These are phyloP conservation scores for Coreius guichenoti DNA, from an alignment of 2,797 vertebrate genomes.

Conservation along the genomic window DNA sequence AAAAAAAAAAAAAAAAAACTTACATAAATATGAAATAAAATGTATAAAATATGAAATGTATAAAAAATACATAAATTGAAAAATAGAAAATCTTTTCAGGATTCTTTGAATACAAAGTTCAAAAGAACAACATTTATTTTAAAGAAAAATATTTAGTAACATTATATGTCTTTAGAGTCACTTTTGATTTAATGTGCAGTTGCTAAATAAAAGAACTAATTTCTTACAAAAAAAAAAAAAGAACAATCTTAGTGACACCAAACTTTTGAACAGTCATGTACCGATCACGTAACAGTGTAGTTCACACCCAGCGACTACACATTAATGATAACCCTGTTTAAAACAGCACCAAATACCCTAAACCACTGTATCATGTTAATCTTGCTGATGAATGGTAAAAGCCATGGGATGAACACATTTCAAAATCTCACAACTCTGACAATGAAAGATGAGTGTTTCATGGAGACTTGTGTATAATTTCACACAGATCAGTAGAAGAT, in stretches of 20 bases:
- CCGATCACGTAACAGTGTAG: not conserved
- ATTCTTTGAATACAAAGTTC: not conserved
- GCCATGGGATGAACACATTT: constrained; percentile 21
- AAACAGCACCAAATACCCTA: not conserved
- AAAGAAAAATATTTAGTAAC: not conserved
- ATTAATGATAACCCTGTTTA: not conserved
- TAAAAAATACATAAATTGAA: not conserved
- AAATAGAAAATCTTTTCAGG: not conserved
- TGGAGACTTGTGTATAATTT: not conserved
- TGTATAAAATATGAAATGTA: no score
- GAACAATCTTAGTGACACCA: not conserved
- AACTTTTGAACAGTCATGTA: not conserved
- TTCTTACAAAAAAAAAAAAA: not conserved
- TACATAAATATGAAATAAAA: no score
- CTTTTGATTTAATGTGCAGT: not conserved
- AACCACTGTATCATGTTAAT: constrained; percentile 3
- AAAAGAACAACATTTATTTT: not conserved
- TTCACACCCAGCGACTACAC: not conserved
- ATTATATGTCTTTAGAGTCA: not conserved
- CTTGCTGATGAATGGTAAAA: constrained; percentile 15
- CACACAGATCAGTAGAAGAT: not conserved
- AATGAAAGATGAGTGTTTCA: constrained; percentile 28
- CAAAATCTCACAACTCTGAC: constrained; percentile 18
- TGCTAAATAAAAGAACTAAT: not conserved
- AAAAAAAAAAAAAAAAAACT: no score